Evolutionary conservation across 30 jellyfish, hydroid and myxozoan genomes (phyloP), one percentile per base, ranked within the genome.

Genomic region (Cassiopea andromeda): DNA sequence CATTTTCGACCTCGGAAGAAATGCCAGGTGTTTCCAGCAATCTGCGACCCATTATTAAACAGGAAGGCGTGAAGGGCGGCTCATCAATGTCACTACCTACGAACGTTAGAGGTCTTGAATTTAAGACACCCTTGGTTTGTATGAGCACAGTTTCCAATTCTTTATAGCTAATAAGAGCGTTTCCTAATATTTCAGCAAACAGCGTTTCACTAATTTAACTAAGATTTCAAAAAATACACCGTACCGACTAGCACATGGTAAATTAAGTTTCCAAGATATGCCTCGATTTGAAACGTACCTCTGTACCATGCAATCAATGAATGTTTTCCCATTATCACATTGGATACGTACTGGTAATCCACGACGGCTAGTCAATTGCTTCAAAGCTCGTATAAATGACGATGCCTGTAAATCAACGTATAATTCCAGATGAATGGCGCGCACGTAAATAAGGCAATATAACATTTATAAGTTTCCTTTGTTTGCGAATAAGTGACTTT

Each of bases 21-120:
- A 72, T 19, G 7, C 18, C 4, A 6, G 59, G 57, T 27, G 15
- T 72, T 4, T 72, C 81, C 61, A 72, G 27, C 18, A 72, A 2
- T 27, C 81, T 44, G 18, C 81, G 81, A 13, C 81, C 81, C 9
- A 44, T 43, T 4, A 72, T 57, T 47, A 72, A 72, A 38, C 81
- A 43, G 18, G 81, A 72, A 12, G 81, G 81, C 54, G 81, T 72
- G 13, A 72, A 27, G 58, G 81, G 81, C 6, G 81, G 61, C 18
- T 13, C 58, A 15, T 6, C 15, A 9, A 72, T 44, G 44, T 47
- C 61, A 13, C 44, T 16, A 16, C 18, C 3, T 7, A 17, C 81
- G 81, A 43, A 72, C 81, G 81, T 72, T 9, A 64, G 19, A 6
- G 73, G 81, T 6, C 81, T 7, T 2, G 81, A 72, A 47, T 27